A percentile compares a stretch with the other conserved stretches of the same genome.
phyloP scores from a whole-genome alignment of 2,797 vertebrate genomes.

The Poecilia velifera region DNA sequence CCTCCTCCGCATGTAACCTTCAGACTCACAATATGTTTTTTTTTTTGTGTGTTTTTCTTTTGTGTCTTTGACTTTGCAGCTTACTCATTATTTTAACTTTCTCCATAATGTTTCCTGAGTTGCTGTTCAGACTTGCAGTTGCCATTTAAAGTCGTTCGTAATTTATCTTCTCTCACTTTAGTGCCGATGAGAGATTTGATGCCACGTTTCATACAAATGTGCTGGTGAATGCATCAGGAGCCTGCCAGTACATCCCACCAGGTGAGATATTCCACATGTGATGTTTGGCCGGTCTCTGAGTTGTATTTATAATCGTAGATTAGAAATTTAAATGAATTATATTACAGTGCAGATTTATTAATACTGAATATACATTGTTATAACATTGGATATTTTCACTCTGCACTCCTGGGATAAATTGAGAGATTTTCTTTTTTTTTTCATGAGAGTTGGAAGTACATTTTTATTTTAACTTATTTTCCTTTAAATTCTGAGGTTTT shows the following conservation, averaged over 20 bases:
- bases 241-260: constrained; percentile 92
- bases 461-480: neutral
- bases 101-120: neutral
- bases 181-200: constrained; percentile 92
- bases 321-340: too few relatives aligned
- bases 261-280: constrained; percentile 71
- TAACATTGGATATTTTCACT: neutral
- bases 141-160: constrained; percentile 4
- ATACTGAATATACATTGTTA: neutral
- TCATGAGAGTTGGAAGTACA: neutral
- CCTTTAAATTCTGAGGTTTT: neutral
- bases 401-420: neutral
- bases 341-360: neutral
- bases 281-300: neutral
- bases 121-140: neutral
- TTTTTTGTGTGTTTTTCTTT: neutral
- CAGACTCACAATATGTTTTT: neutral
- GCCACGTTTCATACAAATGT: constrained; percentile 94
- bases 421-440: neutral
- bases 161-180: constrained; percentile 46
- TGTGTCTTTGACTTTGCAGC: constrained; percentile 9
- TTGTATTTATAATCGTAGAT: neutral
- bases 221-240: constrained; percentile 87
- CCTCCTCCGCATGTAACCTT: constrained; percentile 33
- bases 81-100: constrained; percentile 1